phyloP scores from a whole-genome alignment of 2,888 invertebrate species.

The Diplazon laetatorius region DNA sequence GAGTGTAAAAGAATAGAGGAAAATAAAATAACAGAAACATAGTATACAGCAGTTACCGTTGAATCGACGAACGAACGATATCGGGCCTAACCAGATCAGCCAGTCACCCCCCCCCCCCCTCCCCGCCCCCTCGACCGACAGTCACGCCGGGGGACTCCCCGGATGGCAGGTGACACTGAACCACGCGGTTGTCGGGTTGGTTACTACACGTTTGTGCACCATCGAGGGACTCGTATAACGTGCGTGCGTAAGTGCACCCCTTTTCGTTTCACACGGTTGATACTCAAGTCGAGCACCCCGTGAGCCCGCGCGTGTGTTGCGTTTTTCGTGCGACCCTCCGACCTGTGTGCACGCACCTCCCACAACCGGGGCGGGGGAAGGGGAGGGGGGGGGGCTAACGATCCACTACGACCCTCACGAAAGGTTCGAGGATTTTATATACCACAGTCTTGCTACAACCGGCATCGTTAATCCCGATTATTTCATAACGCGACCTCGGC shows the following conservation, averaged over 20 bases:
- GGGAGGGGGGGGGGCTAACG: conserved; percentile 29
- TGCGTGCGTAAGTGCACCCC: conserved; percentile 37
- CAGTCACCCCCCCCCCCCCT: too few species aligned
- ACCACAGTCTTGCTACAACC: conserved; percentile 9
- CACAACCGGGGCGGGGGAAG: too few species aligned
- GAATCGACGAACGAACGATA: conserved; percentile 39
- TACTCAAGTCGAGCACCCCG: conserved; percentile 3
- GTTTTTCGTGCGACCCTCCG: conserved; percentile 39
- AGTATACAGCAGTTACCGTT: background rate
- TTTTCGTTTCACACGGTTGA: conserved; percentile 47
- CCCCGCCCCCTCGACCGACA: conserved; percentile 43
- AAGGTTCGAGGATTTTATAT: conserved; percentile 33
- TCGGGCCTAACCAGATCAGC: conserved; percentile 41
- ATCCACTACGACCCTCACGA: background rate
- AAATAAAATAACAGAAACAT: too few species aligned
- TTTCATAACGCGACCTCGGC: background rate
- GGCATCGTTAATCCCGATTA: conserved; percentile 3
- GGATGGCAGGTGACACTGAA: conserved; percentile 48
- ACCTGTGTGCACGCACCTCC: conserved; percentile 19
- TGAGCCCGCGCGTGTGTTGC: background rate
- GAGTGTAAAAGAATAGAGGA: too few species aligned
- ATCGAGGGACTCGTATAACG: conserved; percentile 6
- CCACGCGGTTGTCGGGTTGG: conserved; percentile 43
- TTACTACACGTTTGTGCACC: conserved; percentile 41
- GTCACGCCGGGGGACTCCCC: conserved; percentile 17